A percentile compares a stretch with the other conserved stretches of the same genome.
Conservation (phyloP, 2,888 invertebrate genomes). For the Lepidochrysops patricia region DNA sequence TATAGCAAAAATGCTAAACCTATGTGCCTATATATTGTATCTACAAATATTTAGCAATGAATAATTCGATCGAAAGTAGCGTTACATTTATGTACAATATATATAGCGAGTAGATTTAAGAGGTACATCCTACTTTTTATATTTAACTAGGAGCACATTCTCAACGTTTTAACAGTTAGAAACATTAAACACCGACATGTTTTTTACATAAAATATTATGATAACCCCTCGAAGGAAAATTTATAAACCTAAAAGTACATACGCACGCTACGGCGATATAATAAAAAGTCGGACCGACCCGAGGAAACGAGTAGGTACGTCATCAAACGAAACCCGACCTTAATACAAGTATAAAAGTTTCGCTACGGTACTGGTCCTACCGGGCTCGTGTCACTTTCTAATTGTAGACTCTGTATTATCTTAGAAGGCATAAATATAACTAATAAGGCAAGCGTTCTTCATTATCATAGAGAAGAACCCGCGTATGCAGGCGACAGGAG, state of each 20-base stretch:
- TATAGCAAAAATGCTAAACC: constrained; percentile 14
- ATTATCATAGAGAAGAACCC: constrained; percentile 38
- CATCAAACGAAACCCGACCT: neutral
- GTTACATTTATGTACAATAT: constrained; percentile 15
- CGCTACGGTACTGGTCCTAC: neutral
- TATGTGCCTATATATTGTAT: constrained; percentile 17
- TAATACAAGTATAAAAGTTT: neutral
- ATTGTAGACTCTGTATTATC: constrained; percentile 11
- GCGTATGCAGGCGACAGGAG: constrained; percentile 71
- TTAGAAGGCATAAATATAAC: constrained; percentile 20
- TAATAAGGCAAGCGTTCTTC: constrained; percentile 27
- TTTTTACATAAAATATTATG: constrained; percentile 17
- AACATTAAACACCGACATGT: constrained; percentile 18
- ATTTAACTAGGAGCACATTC: constrained; percentile 9
- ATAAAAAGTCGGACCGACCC: neutral
- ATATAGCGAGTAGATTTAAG: neutral
- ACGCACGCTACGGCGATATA: neutral
- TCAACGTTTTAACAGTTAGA: neutral
- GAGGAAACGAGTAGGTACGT: neutral
- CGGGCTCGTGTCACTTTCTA: neutral
- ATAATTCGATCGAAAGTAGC: neutral
- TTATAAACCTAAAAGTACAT: constrained; percentile 15
- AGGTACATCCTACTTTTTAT: neutral
- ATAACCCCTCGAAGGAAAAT: constrained; percentile 18
- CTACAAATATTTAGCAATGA: constrained; percentile 15